Percentiles rank a stretch among this genome's conserved stretches.
phyloP scores from a whole-genome alignment of 2,888 invertebrate genomes.

The Polydrusus cervinus region DNA sequence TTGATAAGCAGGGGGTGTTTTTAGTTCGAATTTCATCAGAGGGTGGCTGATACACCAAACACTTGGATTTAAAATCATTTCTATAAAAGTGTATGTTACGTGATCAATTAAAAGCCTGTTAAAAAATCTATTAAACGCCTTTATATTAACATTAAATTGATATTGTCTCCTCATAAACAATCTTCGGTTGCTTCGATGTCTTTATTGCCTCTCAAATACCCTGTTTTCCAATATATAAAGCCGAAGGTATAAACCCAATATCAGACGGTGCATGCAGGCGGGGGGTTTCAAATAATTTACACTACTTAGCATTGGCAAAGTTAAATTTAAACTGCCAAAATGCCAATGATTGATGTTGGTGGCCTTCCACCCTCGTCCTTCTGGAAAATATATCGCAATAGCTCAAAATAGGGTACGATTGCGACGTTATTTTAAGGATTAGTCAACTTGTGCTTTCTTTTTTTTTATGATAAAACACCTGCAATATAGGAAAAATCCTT shows the following conservation, averaged over 20 bases:
- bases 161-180: too few species aligned
- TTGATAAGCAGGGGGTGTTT: neutral
- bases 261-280: conserved; percentile 24
- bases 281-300: conserved; percentile 36
- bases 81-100: too few species aligned
- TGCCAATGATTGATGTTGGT: conserved; percentile 44
- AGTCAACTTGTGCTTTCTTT: too few species aligned
- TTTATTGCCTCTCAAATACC: too few species aligned
- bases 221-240: conserved; percentile 7
- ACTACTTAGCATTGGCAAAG: conserved; percentile 43
- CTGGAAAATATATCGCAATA: conserved; percentile 29
- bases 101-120: too few species aligned
- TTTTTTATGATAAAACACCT: too few species aligned
- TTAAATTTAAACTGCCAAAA: conserved; percentile 50
- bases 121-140: too few species aligned
- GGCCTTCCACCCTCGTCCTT: conserved; percentile 15
- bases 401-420: conserved; percentile 14
- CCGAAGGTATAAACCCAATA: conserved; percentile 27
- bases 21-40: too few species aligned
- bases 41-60: too few species aligned
- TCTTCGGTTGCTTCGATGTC: too few species aligned
- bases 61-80: neutral
- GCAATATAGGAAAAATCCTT: too few species aligned
- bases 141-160: too few species aligned
- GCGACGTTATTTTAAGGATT: conserved; percentile 1